Base-by-base conservation (phyloP, 2,113 vertebrate genomes). In the Zosterops lateralis region DNA sequence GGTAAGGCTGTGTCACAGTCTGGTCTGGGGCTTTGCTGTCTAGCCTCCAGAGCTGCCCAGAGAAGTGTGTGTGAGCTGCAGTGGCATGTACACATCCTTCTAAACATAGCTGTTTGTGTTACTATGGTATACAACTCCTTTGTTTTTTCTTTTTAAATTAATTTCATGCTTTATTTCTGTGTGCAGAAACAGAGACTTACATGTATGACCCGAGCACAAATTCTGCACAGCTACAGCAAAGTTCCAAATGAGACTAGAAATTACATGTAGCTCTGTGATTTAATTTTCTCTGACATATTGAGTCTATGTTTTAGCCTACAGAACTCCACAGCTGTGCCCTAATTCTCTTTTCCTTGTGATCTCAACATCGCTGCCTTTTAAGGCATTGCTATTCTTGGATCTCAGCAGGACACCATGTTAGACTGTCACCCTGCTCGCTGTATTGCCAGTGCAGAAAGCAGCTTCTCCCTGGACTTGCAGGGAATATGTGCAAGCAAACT, bases 291-390 rank as follows among this genome's bases (percentile, higher is more conserved):
- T 98, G 98, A 98, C 98, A 98, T 97, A 98, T 98, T 98, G 98
- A 98, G 98, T 98, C 96, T 98, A 96, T 98, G 98, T 98, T 98
- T 98, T 98, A 98, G 98, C 98, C 98, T 98, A 97, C 97, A 98
- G 98, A 98, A 98, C 90, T 97, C 98, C 98, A 98, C 98, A 99
- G 98, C 98, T 98, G 98, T 98, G 98, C 97, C 98, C 98, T 98
- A 98, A 97, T 98, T 98, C 98, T 98, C 96, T 84, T 93, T 93
- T 96, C 96, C 89, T 97, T 97, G 97, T 98, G 98, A 98, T 98
- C 97, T 98, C 98, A 97, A 97, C 93, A 91, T 98, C 95, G 90
- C 90, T 98, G 97, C 98, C 97, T 98, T 97, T 98, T 98, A 98
- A 98, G 98, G 96, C 97, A 79, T 93, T 96, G 96, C 98, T 96